phyloP scores from a whole-genome alignment of 1,140 invertebrate genomes.

The Ylistrum balloti region DNA sequence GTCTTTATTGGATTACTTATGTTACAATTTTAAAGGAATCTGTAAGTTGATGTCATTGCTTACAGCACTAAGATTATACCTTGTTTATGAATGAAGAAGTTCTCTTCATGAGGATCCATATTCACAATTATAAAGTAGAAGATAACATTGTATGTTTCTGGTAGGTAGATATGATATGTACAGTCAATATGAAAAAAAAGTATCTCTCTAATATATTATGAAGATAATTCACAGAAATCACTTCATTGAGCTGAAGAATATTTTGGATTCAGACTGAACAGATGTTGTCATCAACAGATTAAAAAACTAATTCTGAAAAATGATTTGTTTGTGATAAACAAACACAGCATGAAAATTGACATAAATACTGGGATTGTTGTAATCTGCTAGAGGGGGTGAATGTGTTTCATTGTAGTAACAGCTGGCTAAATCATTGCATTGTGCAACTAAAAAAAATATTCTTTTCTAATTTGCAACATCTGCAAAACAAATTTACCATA shows the following conservation, averaged over 20 bases:
- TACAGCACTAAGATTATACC: too few species aligned
- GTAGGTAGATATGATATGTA: too few species aligned
- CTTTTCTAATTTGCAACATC: background rate
- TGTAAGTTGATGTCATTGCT: too few species aligned
- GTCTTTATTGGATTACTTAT: too few species aligned
- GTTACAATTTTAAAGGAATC: too few species aligned
- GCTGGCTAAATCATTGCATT: background rate
- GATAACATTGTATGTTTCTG: too few species aligned
- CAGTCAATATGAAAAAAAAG: too few species aligned
- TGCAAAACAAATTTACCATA: background rate
- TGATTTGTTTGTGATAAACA: slow-evolving; percentile 34
- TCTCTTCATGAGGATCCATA: too few species aligned
- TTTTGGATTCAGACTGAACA: background rate
- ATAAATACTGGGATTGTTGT: background rate
- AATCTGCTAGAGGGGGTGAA: background rate
- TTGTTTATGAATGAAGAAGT: too few species aligned
- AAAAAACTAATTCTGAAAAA: background rate
- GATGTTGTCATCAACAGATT: slow-evolving; percentile 24
- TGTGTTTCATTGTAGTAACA: background rate
- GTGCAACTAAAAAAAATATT: background rate
- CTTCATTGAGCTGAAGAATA: background rate
- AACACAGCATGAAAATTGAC: slow-evolving; percentile 5
- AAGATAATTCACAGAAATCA: background rate
- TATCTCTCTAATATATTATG: too few species aligned
- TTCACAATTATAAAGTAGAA: too few species aligned